These are phyloP conservation scores for Peromyscus attwateri DNA, from an alignment of 2,797 vertebrate species.

Conservation along the genomic window DNA sequence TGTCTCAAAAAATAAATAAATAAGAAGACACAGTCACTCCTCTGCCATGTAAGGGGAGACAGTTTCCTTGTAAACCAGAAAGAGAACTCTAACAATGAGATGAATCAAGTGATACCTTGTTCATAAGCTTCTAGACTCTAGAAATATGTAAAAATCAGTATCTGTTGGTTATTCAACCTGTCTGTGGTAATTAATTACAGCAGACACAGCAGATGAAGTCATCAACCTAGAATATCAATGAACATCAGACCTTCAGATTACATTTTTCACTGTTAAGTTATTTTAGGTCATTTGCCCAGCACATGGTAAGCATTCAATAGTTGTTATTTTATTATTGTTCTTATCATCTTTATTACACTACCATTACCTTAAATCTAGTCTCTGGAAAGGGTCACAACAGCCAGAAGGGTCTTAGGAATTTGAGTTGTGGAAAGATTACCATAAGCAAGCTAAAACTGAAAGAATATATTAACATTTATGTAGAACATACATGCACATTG, in stretches of 20 bases:
- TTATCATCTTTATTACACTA: not conserved
- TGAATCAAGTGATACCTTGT: not conserved
- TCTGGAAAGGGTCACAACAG: constrained; percentile 9
- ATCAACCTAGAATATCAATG: not conserved
- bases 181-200: not conserved
- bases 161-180: not conserved
- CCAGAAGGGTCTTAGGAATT: not conserved
- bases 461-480: not conserved
- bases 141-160: not conserved
- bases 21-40: not conserved
- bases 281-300: not conserved
- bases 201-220: not conserved
- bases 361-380: not conserved
- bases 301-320: not conserved
- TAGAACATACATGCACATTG: not conserved
- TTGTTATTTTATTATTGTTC: not conserved
- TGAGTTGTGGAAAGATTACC: not conserved
- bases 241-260: not conserved
- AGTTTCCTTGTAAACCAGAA: not conserved
- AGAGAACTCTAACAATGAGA: not conserved
- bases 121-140: not conserved
- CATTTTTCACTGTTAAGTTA: not conserved
- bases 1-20: not conserved
- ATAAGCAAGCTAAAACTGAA: not conserved
- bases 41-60: not conserved